Evolutionary conservation across 2,113 vertebrate genomes (phyloP).

Genomic region (Gymnobelideus leadbeateri): DNA sequence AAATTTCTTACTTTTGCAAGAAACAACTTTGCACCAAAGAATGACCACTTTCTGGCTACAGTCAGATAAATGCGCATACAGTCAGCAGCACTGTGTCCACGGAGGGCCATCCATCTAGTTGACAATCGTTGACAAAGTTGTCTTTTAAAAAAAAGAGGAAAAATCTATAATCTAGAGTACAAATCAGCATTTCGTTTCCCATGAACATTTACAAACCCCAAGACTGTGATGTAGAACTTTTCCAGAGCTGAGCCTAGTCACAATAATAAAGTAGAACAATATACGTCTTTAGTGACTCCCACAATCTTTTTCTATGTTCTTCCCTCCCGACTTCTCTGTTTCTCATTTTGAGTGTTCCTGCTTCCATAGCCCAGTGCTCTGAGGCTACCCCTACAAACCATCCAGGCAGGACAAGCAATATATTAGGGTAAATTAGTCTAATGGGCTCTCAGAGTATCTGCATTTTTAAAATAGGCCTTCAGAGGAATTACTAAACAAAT

Average conservation of each 20-base stretch:
- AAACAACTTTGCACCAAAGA: constrained; percentile 96
- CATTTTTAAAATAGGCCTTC: constrained; percentile 16
- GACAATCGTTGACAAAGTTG: constrained; percentile 93
- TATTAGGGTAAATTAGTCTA: not conserved
- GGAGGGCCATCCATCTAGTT: constrained; percentile 94
- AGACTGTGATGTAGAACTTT: not conserved
- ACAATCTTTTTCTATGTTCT: not conserved
- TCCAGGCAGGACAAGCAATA: not conserved
- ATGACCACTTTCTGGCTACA: constrained; percentile 96
- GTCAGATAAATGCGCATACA: constrained; percentile 96
- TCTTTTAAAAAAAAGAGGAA: constrained; percentile 80
- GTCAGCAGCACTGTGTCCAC: constrained; percentile 90
- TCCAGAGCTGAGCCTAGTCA: not conserved
- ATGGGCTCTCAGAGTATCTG: constrained; percentile 40
- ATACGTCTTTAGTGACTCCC: not conserved
- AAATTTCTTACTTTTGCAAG: constrained; percentile 90
- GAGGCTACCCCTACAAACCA: not conserved
- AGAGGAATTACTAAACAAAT: not conserved
- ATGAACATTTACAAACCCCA: not conserved
- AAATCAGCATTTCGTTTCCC: not conserved
- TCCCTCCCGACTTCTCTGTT: not conserved
- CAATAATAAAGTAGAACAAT: not conserved
- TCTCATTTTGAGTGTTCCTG: not conserved
- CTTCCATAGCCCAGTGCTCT: not conserved
- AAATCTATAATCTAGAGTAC: constrained; percentile 15